These are phyloP conservation scores for Dendrocincla fuliginosa DNA, from an alignment of 2,797 vertebrate genomes.

Conservation along the genomic window DNA sequence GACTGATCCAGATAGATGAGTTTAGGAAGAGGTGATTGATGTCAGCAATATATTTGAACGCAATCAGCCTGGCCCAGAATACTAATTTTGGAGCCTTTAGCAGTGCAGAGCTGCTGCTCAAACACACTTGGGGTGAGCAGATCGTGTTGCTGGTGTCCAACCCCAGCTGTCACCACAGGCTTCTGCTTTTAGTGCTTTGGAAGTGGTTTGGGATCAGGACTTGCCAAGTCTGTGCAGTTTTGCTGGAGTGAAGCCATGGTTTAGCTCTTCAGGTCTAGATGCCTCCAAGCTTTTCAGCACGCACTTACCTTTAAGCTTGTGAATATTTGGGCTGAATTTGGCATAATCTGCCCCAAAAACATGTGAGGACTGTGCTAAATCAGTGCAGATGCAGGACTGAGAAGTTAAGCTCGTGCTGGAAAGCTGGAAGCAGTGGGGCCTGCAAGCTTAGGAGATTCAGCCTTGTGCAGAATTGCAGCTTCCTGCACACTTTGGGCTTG, in stretches of 20 bases:
- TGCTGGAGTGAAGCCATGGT: not conserved
- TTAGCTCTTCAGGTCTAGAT: not conserved
- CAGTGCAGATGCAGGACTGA: not conserved
- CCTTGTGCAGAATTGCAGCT: conserved; percentile 15
- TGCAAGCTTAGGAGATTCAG: conserved; percentile 5
- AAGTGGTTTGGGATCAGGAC: not conserved
- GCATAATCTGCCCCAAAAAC: not conserved
- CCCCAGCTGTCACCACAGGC: not conserved
- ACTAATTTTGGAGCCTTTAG: conserved; percentile 49
- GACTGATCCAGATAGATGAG: conserved; percentile 75
- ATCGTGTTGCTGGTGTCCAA: not conserved
- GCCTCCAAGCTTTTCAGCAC: not conserved
- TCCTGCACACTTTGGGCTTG: not conserved
- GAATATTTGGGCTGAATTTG: not conserved
- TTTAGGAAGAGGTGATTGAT: conserved; percentile 77
- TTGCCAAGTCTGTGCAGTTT: not conserved
- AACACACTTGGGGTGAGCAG: not conserved
- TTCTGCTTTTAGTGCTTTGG: not conserved
- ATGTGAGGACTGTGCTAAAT: not conserved
- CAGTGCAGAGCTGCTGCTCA: not conserved
- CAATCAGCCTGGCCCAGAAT: conserved; percentile 65
- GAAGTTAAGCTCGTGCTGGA: rapidly evolving
- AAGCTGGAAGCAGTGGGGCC: not conserved
- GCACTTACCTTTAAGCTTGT: rapidly evolving
- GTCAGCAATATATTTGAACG: conserved; percentile 71